Base-by-base conservation (phyloP, 2,797 vertebrate species). In the Garrulus glandarius region DNA sequence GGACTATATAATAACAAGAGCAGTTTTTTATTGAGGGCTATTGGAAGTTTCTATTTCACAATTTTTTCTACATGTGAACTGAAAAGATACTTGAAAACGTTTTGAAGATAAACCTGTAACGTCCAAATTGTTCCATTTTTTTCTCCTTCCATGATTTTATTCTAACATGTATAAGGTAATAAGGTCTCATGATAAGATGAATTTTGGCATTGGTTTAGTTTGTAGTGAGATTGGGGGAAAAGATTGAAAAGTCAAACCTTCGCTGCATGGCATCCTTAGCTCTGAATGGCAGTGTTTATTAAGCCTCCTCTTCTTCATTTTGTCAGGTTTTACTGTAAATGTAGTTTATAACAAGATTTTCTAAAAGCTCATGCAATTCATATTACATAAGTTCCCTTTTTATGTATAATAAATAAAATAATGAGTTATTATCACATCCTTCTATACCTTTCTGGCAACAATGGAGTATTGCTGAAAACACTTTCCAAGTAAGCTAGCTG, bases 401-500 rank as follows among this genome's bases (percentile, higher is more conserved):
- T 10, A 29, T 27, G 15, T 74, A 34, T 69, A 34, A 70, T 50
- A 80, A 93, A 72, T 55, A 47, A 87, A 91, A 44, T 37, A 61
- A 50, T 3, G 27, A 71, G 27, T 85, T 83, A 52, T 39, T 56
- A 18, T 60, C 46, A 53, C 19, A 2, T 72, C 49, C 32, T 46
- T 19, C 68, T 77, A 2, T 89, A 70, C 67, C 11, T 14, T 56
- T 79, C 23, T 91, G 74, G 47, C 65, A 90, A 59, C 76, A 90
- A 9, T n/a, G 39, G 22, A 72, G 34, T 65, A 43, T 84, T 94
- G 76, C 67, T 93, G 72, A 76, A 94, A 86, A 64, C 22, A 7
- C 34, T 84, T 95, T 63, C 50, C 72, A 76, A 89, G 84, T n/a
- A 53, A 96, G 77, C 82, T 78, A 56, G 79, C 82, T 89, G 72